These are phyloP conservation scores for Varanus salvator DNA, from an alignment of 2,113 vertebrate species.

Conservation along the genomic window DNA sequence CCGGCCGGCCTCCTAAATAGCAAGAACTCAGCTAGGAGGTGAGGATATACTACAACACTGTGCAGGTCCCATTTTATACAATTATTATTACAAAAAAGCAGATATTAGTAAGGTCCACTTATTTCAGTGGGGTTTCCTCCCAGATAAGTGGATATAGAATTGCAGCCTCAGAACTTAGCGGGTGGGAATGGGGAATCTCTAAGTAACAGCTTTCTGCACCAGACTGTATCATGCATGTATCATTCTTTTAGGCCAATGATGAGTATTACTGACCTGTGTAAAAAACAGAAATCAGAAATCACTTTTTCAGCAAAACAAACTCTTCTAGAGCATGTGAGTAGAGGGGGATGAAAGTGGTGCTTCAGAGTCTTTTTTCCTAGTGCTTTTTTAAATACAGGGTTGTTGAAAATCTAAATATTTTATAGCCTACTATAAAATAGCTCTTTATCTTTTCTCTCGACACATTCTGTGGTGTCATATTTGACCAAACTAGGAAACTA, in stretches of 20 bases:
- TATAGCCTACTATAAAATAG: constrained; percentile 77
- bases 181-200: not conserved
- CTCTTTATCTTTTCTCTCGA: constrained; percentile 76
- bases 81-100: not conserved
- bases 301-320: not conserved
- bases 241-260: not conserved
- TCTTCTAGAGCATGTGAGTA: not conserved
- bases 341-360: not conserved
- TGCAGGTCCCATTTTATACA: no score
- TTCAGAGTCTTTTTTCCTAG: constrained; percentile 44
- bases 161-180: not conserved
- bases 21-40: no score
- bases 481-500: constrained; percentile 82
- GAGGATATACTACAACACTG: no score
- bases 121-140: not conserved
- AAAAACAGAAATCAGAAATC: not conserved
- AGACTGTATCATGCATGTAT: not conserved
- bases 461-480: constrained; percentile 75
- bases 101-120: not conserved
- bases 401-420: constrained; percentile 75
- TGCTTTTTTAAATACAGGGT: constrained; percentile 68
- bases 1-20: no score
- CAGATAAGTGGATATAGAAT: not conserved
- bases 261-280: not conserved
- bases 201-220: not conserved